Evolutionary conservation across 2,888 invertebrate genomes (phyloP).

Genomic region (Brachycybe producta): DNA sequence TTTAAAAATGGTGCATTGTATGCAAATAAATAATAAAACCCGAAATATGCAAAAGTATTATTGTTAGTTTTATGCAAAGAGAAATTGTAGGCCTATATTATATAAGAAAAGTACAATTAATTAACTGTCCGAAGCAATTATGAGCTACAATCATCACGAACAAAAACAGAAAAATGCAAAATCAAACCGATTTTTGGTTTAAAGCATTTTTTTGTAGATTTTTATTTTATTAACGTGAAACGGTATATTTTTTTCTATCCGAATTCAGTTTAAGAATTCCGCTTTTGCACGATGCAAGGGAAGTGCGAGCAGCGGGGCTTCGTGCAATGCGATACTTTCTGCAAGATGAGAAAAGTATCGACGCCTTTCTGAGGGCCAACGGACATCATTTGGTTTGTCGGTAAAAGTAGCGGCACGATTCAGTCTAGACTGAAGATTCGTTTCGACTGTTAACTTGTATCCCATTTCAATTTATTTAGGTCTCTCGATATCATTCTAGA

Average conservation of each 20-base stretch:
- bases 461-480: no score
- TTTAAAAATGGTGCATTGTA: not conserved
- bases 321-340: conserved; percentile 75
- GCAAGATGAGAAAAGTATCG: conserved; percentile 60
- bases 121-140: no score
- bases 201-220: no score
- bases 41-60: no score
- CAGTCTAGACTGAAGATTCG: not conserved
- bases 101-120: no score
- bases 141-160: no score
- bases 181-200: no score
- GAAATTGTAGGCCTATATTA: no score
- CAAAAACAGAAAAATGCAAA: no score
- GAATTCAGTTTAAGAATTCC: conserved; percentile 64
- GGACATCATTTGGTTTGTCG: conserved; percentile 72
- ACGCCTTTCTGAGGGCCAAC: conserved; percentile 62
- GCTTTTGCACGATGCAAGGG: conserved; percentile 71
- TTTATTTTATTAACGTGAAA: no score
- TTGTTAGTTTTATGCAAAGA: no score
- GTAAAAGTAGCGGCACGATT: conserved; percentile 25
- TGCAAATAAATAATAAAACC: no score
- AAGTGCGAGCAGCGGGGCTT: conserved; percentile 76
- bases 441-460: not conserved
- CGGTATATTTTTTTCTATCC: conserved; percentile 16
- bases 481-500: conserved; percentile 79